Evolutionary conservation across 2,113 vertebrate genomes (phyloP), one percentile per base, ranked within the genome.

Genomic region (Choloepus hoffmanni): DNA sequence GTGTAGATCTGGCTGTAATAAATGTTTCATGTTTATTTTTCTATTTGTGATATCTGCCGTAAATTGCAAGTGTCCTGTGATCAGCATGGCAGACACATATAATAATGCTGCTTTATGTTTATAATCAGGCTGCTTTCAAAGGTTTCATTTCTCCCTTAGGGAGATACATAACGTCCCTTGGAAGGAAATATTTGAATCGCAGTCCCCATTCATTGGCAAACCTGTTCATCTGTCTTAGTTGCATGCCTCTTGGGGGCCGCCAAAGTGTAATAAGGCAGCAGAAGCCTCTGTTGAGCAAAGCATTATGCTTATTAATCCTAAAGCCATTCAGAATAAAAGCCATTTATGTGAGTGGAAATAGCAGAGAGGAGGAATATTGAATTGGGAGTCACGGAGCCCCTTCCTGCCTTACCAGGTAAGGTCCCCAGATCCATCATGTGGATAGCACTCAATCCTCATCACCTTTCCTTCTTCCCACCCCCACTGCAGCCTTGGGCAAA

Each of bases 101-200:
- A 97, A 94, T 95, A 92, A 96, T 95, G 89, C 89, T 95, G 85
- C 74, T 87, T 96, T 97, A 96, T 94, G 95, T 96, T 96, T 94
- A 68, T 97, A 96, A 96, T 97, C 92, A 94, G 78, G 26, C 90
- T 97, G 95, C 89, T 91, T 45, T 95, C 83, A n/a, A 67, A 90
- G 85, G 96, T 96, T 97, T 94, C 92, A 92, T 83, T 97, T 95
- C 92, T 95, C 92, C 83, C n/a, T 78, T 87, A 63, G 85, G 73
- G 95, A 85, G 84, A 93, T 74, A 90, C 92, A 78, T 85, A 11
- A 62, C 43, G 93, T 95, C 83, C 67, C 1, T 1, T 78, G 92
- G 85, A 90, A 67, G 77, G 88, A 43, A 88, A 70, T 88, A 67
- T 60, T 83, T 89, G 94, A 90, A 77, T 89, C 90, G 62, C 68